Evolutionary conservation across 2,888 invertebrate species (phyloP).

Genomic region (Chalcis sispes): DNA sequence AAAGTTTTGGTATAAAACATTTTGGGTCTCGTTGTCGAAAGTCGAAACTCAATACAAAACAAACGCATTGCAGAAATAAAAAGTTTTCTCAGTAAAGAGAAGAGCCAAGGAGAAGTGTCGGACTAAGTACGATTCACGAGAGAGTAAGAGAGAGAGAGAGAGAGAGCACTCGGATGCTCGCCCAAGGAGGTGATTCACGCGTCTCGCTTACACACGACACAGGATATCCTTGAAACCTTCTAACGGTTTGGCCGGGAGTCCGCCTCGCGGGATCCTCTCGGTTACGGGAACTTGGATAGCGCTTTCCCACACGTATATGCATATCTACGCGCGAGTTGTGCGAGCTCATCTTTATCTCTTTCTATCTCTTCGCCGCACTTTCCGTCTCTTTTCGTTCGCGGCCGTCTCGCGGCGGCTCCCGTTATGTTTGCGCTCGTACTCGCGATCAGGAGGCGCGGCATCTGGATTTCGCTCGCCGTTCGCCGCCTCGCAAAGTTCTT

Average conservation of each 20-base stretch:
- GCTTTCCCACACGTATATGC: conserved; percentile 53
- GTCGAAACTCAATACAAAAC: neutral
- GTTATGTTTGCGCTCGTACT: too few species aligned
- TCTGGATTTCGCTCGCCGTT: neutral
- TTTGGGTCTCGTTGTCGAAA: conserved; percentile 42
- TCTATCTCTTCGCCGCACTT: conserved; percentile 10
- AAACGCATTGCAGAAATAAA: neutral
- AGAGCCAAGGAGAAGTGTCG: conserved; percentile 28
- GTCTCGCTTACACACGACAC: conserved; percentile 71
- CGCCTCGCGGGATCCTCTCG: conserved; percentile 34
- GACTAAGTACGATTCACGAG: too few species aligned
- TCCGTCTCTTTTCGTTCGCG: neutral
- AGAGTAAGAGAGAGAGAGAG: conserved; percentile 22
- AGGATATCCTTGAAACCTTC: conserved; percentile 74
- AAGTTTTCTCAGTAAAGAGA: too few species aligned
- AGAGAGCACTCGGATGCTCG: too few species aligned
- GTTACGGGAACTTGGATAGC: conserved; percentile 37
- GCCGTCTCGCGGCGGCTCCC: too few species aligned
- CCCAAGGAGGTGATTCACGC: conserved; percentile 71
- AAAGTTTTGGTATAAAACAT: neutral
- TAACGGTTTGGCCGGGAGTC: conserved; percentile 67
- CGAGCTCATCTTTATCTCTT: conserved; percentile 8
- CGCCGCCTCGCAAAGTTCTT: neutral
- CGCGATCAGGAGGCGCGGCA: neutral
- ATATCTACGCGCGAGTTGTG: neutral